Conservation (phyloP, 2,888 invertebrate species). For the Calameuta filiformis region DNA sequence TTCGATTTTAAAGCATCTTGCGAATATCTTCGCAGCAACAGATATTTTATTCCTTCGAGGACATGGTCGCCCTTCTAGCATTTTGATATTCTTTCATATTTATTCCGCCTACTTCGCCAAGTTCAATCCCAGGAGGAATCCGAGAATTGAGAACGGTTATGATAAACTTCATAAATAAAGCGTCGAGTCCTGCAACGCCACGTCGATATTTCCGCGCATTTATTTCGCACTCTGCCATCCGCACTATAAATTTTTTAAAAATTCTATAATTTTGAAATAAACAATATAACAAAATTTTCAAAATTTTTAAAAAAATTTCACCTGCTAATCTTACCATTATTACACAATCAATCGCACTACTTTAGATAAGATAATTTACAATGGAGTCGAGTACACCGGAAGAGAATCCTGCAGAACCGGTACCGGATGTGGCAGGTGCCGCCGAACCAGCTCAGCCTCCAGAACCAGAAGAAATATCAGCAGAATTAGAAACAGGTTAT, state of each 20-base stretch:
- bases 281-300: too few relatives aligned
- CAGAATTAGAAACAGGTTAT: background rate
- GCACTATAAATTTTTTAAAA: background rate
- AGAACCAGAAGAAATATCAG: conserved; percentile 23
- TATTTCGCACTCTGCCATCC: background rate
- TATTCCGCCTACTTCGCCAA: background rate
- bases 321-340: background rate
- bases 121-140: background rate
- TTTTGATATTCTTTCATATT: background rate
- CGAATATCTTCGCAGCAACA: background rate
- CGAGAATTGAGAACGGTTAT: background rate
- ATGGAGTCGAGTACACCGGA: conserved; percentile 9
- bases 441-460: conserved; percentile 35
- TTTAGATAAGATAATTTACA: background rate
- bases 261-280: background rate
- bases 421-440: conserved; percentile 28
- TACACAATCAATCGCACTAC: background rate
- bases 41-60: background rate
- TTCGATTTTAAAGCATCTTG: background rate
- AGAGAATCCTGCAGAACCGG: conserved; percentile 34
- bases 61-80: background rate
- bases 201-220: background rate
- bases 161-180: background rate
- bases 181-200: background rate
- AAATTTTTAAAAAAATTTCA: too few relatives aligned